Percentiles rank a stretch among this genome's conserved stretches.
Evolutionary conservation across 2,888 invertebrate genomes (phyloP).

Genomic region (Heliconius ismenius): DNA sequence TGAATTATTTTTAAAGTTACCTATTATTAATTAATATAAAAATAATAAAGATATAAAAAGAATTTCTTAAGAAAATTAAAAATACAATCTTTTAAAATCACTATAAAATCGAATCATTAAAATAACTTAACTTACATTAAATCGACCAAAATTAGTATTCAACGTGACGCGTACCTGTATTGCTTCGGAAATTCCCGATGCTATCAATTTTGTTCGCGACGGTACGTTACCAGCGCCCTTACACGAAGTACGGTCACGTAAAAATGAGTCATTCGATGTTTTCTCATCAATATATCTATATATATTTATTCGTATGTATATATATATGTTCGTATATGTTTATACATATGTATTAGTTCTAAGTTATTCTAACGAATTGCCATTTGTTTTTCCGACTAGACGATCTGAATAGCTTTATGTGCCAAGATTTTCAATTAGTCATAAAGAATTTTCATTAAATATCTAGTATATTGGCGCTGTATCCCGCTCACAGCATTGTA

Average conservation of each 20-base stretch:
- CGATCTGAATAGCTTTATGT: slow-evolving; percentile 13
- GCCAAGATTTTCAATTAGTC: neutral
- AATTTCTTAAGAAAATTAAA: too few species aligned
- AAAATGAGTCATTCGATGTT: slow-evolving; percentile 53
- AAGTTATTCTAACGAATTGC: slow-evolving; percentile 12
- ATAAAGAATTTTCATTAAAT: neutral
- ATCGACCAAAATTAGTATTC: slow-evolving; percentile 58
- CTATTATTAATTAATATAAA: too few species aligned
- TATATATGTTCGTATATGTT: neutral
- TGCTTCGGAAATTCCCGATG: slow-evolving; percentile 58
- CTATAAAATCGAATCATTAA: slow-evolving; percentile 2
- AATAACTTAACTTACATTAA: slow-evolving; percentile 37
- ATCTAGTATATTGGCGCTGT: too few species aligned
- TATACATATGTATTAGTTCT: neutral
- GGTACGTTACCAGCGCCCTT: slow-evolving; percentile 57
- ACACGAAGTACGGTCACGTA: slow-evolving; percentile 71
- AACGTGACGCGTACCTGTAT: slow-evolving; percentile 50
- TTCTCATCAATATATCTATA: slow-evolving; percentile 32
- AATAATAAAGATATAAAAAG: too few species aligned
- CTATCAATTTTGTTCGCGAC: slow-evolving; percentile 61
- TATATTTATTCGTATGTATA: slow-evolving; percentile 13
- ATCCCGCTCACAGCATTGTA: too few species aligned
- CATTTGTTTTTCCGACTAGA: slow-evolving; percentile 7
- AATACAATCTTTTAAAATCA: neutral
- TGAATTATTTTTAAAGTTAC: too few species aligned